Conservation (phyloP, 2,888 invertebrate species). For the Folsomia manolachei region DNA sequence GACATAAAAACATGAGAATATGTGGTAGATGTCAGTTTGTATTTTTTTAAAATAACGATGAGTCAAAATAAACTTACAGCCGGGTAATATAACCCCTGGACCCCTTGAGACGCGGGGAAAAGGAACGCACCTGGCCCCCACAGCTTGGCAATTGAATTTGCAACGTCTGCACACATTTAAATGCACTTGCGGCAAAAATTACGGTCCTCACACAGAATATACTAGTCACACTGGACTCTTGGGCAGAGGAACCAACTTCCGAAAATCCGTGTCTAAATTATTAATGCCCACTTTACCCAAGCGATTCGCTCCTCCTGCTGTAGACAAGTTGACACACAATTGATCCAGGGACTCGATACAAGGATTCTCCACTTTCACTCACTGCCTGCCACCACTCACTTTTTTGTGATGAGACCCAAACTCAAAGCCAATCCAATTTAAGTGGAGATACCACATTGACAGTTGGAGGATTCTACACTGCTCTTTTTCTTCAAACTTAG, state of each 20-base stretch:
- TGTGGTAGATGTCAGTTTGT: too few species aligned
- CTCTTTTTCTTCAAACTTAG: too few species aligned
- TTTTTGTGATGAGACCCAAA: too few species aligned
- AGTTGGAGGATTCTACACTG: too few species aligned
- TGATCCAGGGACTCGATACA: too few species aligned
- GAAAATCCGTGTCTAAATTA: neutral
- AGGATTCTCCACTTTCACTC: slow-evolving; percentile 6
- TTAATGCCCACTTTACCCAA: neutral
- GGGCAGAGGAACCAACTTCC: neutral
- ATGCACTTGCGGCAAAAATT: slow-evolving; percentile 17
- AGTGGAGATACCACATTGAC: too few species aligned
- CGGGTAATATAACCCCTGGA: slow-evolving; percentile 74
- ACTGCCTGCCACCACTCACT: too few species aligned
- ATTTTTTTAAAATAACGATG: too few species aligned
- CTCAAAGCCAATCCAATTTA: too few species aligned
- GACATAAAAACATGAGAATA: too few species aligned
- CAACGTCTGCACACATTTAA: slow-evolving; percentile 50
- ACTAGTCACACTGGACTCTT: neutral
- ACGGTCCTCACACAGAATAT: neutral
- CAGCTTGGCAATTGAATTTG: slow-evolving; percentile 78
- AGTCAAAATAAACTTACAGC: too few species aligned
- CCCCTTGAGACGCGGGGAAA: slow-evolving; percentile 87
- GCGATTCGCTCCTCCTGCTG: neutral
- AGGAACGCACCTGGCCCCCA: slow-evolving; percentile 95
- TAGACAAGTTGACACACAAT: neutral